A percentile compares a stretch with the other conserved stretches of the same genome.
Evolutionary conservation across 53 echinoderm and acorn worm genomes (phyloP).

Genomic region (Patiria pectinifera): DNA sequence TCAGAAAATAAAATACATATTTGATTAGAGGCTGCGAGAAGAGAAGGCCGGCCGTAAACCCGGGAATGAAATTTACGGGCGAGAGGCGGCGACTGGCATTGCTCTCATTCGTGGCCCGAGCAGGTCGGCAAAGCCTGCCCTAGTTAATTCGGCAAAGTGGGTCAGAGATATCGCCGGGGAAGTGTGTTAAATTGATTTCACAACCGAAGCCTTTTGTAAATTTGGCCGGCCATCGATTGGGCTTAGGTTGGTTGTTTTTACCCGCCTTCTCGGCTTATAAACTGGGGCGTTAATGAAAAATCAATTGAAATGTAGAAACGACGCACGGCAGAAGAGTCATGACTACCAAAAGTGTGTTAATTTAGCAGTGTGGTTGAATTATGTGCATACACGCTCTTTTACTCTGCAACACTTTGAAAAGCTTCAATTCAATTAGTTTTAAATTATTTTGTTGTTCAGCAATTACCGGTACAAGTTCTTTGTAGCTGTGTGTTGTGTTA

Average conservation of each 20-base stretch:
- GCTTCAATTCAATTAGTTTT: not conserved
- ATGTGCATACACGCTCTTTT: not conserved
- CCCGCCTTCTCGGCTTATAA: constrained; percentile 19
- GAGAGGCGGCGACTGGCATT: not conserved
- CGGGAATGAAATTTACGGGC: constrained; percentile 22
- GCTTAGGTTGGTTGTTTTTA: constrained; percentile 8
- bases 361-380: not conserved
- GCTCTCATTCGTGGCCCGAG: not conserved
- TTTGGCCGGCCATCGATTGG: constrained; percentile 42
- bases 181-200: constrained; percentile 56
- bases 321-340: not conserved
- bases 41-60: not conserved
- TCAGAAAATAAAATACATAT: constrained; percentile 21
- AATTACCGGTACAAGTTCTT: too few species aligned
- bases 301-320: not conserved
- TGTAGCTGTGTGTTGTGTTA: too few species aligned
- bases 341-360: not conserved
- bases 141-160: constrained; percentile 53
- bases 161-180: constrained; percentile 46
- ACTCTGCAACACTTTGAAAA: not conserved
- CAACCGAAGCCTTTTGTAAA: constrained; percentile 33
- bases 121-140: not conserved
- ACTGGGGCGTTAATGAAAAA: constrained; percentile 36
- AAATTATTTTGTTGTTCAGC: too few species aligned
- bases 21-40: constrained; percentile 11